Evolutionary conservation across 2,888 invertebrate genomes (phyloP).

Genomic region (Gibbula magus): DNA sequence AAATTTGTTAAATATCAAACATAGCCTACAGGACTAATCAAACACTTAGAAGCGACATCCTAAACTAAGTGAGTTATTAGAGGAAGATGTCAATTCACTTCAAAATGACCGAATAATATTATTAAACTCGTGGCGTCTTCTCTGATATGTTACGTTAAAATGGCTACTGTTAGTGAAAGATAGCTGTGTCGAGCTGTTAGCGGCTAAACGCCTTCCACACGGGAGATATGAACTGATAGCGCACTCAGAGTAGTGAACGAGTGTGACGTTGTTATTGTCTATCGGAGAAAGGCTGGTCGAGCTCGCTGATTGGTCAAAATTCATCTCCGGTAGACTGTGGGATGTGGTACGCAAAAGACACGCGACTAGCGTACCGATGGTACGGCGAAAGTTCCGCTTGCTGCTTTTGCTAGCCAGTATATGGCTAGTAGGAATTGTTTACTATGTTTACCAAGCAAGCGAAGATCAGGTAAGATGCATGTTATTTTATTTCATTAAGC

Average conservation of each 20-base stretch:
- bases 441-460: constrained; percentile 55
- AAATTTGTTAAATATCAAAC: too few species aligned
- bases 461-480: constrained; percentile 48
- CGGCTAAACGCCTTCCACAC: too few species aligned
- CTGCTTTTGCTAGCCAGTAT: constrained; percentile 62
- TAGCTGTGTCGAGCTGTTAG: too few species aligned
- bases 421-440: constrained; percentile 61
- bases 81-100: too few species aligned
- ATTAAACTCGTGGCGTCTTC: too few species aligned
- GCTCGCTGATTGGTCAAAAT: neutral
- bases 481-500: neutral
- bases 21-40: too few species aligned
- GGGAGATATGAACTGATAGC: too few species aligned
- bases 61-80: too few species aligned
- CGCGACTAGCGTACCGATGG: constrained; percentile 46
- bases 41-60: too few species aligned
- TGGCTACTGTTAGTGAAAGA: too few species aligned
- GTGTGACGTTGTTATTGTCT: constrained; percentile 5
- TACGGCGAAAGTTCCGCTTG: constrained; percentile 63
- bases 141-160: too few species aligned
- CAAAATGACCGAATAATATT: too few species aligned
- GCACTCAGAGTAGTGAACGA: neutral
- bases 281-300: neutral
- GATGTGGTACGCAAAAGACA: constrained; percentile 28
- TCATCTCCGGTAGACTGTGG: constrained; percentile 46